These are phyloP conservation scores for Ladona fulva DNA, from an alignment of 1,140 invertebrate species.

Conservation along the genomic window DNA sequence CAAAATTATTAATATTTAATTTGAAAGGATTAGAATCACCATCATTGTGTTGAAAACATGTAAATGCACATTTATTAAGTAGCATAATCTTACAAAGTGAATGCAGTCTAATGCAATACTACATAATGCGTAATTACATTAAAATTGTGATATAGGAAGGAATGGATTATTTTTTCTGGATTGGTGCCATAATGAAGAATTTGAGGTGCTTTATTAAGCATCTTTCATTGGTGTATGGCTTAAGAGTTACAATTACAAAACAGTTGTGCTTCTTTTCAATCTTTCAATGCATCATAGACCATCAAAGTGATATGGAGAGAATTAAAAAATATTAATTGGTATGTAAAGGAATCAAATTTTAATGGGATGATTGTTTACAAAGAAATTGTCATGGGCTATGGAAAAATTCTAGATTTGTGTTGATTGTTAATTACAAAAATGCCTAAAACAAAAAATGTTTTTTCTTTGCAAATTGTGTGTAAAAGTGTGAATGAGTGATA, in stretches of 20 bases:
- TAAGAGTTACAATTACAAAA: background rate
- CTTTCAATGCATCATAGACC: background rate
- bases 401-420: background rate
- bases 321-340: background rate
- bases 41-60: background rate
- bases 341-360: background rate
- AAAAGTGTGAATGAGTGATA: background rate
- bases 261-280: background rate
- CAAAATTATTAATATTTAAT: too few species aligned
- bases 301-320: background rate
- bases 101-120: background rate
- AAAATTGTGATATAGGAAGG: background rate
- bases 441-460: background rate
- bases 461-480: background rate
- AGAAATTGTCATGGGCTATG: background rate
- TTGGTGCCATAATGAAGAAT: background rate
- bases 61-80: background rate
- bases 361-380: background rate
- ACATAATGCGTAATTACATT: background rate
- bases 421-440: conserved; percentile 1
- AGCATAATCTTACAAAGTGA: background rate
- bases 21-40: too few species aligned
- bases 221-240: background rate
- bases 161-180: background rate
- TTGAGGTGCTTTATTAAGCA: background rate